Evolutionary conservation across 2,113 vertebrate species (phyloP).

Genomic region (Hipposideros armiger): DNA sequence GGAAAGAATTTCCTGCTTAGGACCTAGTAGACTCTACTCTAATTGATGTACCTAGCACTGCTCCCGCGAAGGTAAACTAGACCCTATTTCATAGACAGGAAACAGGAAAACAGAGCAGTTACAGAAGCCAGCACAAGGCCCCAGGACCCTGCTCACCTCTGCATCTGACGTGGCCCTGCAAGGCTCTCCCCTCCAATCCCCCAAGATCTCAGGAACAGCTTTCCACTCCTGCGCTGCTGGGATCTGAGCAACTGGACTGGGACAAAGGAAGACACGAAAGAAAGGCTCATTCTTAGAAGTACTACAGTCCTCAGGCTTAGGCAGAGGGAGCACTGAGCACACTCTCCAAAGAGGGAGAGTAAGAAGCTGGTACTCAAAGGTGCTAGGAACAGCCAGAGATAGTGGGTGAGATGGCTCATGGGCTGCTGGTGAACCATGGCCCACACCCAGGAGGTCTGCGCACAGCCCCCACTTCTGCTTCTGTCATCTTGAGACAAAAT

Average conservation of each 20-base stretch:
- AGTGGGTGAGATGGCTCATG: neutral
- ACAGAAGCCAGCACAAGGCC: neutral
- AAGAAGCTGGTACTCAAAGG: neutral
- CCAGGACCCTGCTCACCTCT: neutral
- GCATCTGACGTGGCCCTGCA: neutral
- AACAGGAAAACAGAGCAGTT: neutral
- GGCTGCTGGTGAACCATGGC: neutral
- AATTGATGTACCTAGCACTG: neutral
- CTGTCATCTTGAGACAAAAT: neutral
- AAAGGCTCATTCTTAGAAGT: conserved; percentile 18
- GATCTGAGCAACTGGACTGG: neutral
- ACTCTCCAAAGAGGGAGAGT: neutral
- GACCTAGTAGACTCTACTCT: neutral
- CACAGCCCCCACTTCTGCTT: neutral
- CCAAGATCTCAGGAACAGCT: neutral
- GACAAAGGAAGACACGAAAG: neutral
- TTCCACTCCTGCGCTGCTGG: neutral
- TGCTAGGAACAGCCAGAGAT: neutral
- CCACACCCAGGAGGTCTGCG: neutral
- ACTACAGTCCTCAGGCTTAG: neutral
- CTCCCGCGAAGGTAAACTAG: neutral
- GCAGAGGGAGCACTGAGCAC: neutral
- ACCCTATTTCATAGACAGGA: neutral
- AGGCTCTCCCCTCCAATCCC: neutral
- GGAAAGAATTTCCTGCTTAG: conserved; percentile 48